These are phyloP conservation scores for Catocala sponsa DNA, from an alignment of 2,888 invertebrate genomes.

Conservation along the genomic window DNA sequence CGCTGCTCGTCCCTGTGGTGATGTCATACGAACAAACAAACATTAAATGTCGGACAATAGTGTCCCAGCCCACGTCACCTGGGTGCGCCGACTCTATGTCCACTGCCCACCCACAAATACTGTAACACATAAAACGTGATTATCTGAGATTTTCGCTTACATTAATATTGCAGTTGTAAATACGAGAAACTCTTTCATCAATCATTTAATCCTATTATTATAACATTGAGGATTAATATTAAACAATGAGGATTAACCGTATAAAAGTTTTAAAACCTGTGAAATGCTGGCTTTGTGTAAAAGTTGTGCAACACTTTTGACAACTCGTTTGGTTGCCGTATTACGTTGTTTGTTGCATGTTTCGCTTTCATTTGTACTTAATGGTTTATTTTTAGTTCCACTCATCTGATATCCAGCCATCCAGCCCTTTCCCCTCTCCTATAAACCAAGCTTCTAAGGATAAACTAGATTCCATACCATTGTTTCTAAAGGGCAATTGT, in stretches of 20 bases:
- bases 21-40: conserved; percentile 61
- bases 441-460: too few species aligned
- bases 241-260: not conserved
- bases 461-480: too few species aligned
- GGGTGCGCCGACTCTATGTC: conserved; percentile 68
- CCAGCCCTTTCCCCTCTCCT: not conserved
- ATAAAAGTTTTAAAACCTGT: not conserved
- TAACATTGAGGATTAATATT: too few species aligned
- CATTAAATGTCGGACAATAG: conserved; percentile 69
- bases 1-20: conserved; percentile 63
- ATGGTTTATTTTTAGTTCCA: conserved; percentile 16
- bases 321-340: conserved; percentile 13
- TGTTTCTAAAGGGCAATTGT: too few species aligned
- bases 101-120: conserved; percentile 52
- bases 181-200: too few species aligned
- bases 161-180: not conserved
- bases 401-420: not conserved
- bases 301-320: conserved; percentile 4
- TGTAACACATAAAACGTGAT: not conserved
- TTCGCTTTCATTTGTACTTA: conserved; percentile 10
- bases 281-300: conserved; percentile 3
- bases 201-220: too few species aligned
- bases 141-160: not conserved
- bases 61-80: conserved; percentile 65
- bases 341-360: conserved; percentile 16